Percentiles rank a stretch among this genome's conserved stretches.
phyloP scores from a whole-genome alignment of 2,113 vertebrate genomes.

The Sander lucioperca region DNA sequence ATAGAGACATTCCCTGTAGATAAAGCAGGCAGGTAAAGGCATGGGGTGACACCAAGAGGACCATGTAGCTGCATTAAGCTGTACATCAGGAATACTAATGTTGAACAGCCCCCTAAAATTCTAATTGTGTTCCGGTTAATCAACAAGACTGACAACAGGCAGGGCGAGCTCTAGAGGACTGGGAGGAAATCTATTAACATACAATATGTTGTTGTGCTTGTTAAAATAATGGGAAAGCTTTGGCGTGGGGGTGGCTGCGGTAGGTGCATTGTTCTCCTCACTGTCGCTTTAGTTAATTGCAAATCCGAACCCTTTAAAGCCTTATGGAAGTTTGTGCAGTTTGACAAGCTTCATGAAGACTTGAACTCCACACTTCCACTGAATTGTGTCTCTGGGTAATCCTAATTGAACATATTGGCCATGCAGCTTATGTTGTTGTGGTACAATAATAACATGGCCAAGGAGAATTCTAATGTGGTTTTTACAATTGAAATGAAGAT shows the following conservation, averaged over 20 bases:
- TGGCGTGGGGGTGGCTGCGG: conserved; percentile 52
- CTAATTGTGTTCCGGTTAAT: conserved; percentile 79
- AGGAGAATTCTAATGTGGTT: conserved; percentile 77
- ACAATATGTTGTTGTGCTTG: conserved; percentile 78
- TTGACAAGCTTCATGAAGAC: conserved; percentile 72
- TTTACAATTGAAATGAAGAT: conserved; percentile 81
- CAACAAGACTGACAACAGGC: conserved; percentile 77
- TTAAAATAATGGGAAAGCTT: conserved; percentile 83
- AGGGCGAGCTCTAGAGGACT: conserved; percentile 67
- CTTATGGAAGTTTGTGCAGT: conserved; percentile 71
- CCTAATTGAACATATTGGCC: conserved; percentile 81
- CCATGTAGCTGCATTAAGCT: conserved; percentile 46
- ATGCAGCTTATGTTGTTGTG: conserved; percentile 74
- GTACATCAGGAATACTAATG: conserved; percentile 73
- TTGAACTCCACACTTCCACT: conserved; percentile 64
- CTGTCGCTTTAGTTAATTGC: conserved; percentile 79
- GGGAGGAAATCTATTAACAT: conserved; percentile 80
- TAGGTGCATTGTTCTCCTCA: conserved; percentile 76
- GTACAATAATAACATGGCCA: conserved; percentile 75
- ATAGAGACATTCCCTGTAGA: conserved; percentile 37
- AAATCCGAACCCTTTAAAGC: conserved; percentile 70
- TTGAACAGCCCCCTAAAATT: conserved; percentile 64
- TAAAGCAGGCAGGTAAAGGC: conserved; percentile 33
- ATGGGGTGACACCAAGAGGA: conserved; percentile 21
- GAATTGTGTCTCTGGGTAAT: conserved; percentile 78